A percentile compares a stretch with the other conserved stretches of the same genome.
Evolutionary conservation across 2,113 vertebrate species (phyloP).

Genomic region (Anguilla rostrata): DNA sequence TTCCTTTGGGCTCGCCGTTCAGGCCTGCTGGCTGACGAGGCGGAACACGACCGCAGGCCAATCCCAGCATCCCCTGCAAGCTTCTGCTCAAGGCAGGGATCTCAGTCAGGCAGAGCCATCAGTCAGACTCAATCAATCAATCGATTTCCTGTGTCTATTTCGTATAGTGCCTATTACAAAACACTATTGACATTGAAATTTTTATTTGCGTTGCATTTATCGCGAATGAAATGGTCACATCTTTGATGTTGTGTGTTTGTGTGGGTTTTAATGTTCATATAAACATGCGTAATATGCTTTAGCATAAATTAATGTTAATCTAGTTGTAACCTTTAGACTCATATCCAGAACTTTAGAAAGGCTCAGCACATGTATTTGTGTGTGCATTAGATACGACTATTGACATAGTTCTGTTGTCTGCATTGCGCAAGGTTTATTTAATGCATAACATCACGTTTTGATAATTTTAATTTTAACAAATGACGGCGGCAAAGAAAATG

Average conservation of each 20-base stretch:
- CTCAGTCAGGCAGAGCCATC: too few relatives aligned
- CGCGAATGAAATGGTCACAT: too few relatives aligned
- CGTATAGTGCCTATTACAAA: too few relatives aligned
- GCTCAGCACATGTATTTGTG: background rate
- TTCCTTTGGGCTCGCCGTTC: background rate
- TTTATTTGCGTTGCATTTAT: too few relatives aligned
- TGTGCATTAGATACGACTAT: background rate
- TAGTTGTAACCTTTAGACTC: too few relatives aligned
- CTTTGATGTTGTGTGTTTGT: too few relatives aligned
- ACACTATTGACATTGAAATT: too few relatives aligned
- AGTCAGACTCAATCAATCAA: too few relatives aligned
- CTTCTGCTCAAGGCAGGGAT: too few relatives aligned
- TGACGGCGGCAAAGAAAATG: background rate
- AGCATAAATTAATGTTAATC: background rate
- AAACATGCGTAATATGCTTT: background rate
- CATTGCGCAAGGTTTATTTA: background rate
- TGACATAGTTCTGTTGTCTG: background rate
- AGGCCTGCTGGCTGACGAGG: background rate
- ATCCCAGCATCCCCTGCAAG: background rate
- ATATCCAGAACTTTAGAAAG: background rate
- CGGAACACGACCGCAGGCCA: background rate
- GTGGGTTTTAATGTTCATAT: too few relatives aligned
- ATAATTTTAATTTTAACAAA: background rate
- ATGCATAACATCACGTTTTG: background rate
- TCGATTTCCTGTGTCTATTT: too few relatives aligned